Percentiles rank a stretch among this genome's conserved stretches.
These are phyloP conservation scores for Agrilus planipennis DNA, from an alignment of 1,140 invertebrate genomes.

Conservation along the genomic window DNA sequence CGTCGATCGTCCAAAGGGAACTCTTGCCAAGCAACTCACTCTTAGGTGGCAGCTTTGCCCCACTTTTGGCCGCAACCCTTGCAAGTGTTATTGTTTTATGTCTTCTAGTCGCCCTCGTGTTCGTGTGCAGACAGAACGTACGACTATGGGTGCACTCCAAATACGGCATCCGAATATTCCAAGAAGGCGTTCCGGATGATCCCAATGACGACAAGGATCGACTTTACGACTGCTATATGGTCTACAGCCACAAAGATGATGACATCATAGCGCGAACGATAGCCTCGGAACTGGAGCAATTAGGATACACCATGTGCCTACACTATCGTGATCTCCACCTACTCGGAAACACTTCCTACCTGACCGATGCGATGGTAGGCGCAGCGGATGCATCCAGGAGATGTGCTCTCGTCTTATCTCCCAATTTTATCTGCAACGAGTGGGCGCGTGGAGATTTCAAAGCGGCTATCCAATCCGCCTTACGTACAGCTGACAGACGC, in stretches of 20 bases:
- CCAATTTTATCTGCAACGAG: constrained; percentile 60
- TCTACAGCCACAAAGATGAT: constrained; percentile 76
- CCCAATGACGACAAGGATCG: constrained; percentile 54
- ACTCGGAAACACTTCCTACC: constrained; percentile 46
- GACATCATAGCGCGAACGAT: constrained; percentile 66
- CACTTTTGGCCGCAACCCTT: constrained; percentile 54
- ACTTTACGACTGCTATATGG: constrained; percentile 76
- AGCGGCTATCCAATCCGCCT: constrained; percentile 55
- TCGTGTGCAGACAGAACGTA: constrained; percentile 64
- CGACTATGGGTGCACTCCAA: constrained; percentile 60
- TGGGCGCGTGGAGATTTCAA: constrained; percentile 61
- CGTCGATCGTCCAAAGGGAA: constrained; percentile 47
- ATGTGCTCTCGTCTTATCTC: constrained; percentile 60
- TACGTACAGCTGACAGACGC: constrained; percentile 59
- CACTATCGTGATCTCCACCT: constrained; percentile 62
- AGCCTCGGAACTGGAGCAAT: constrained; percentile 66
- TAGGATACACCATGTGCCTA: constrained; percentile 57
- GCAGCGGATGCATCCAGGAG: constrained; percentile 62
- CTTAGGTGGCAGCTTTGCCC: constrained; percentile 51
- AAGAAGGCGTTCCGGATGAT: constrained; percentile 39
- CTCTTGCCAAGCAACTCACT: constrained; percentile 42
- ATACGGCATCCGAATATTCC: constrained; percentile 60
- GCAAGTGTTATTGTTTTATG: constrained; percentile 60
- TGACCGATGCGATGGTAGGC: constrained; percentile 62
- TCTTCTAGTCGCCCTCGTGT: constrained; percentile 52